Conservation (phyloP, 2,113 vertebrate species). For the Ictalurus furcatus region DNA sequence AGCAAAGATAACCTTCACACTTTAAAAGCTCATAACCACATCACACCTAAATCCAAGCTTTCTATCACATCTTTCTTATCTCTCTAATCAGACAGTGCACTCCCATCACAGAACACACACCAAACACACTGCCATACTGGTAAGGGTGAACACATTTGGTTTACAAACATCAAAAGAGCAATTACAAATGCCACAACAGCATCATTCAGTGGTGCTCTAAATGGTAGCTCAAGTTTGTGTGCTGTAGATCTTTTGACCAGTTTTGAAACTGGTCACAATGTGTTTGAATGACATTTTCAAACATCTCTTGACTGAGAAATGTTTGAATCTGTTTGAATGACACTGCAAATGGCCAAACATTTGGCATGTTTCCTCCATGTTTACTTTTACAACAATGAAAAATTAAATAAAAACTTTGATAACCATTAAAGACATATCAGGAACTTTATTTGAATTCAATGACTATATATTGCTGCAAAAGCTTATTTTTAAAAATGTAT, state of each 20-base stretch:
- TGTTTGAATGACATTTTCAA: neutral
- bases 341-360: neutral
- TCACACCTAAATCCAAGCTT: too few relatives aligned
- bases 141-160: neutral
- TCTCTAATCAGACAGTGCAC: too few relatives aligned
- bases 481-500: too few relatives aligned
- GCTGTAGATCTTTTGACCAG: neutral
- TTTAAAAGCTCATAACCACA: too few relatives aligned
- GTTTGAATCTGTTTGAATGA: neutral
- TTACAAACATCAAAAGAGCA: neutral
- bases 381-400: neutral
- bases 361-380: neutral
- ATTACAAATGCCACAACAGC: neutral
- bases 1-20: too few relatives aligned
- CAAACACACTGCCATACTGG: too few relatives aligned
- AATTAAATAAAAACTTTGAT: neutral
- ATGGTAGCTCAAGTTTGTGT: neutral
- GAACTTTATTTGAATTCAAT: neutral
- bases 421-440: too few relatives aligned
- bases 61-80: too few relatives aligned
- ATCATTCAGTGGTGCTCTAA: neutral
- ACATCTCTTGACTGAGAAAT: neutral
- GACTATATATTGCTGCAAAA: too few relatives aligned
- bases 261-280: neutral
- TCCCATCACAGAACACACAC: too few relatives aligned